phyloP scores from a whole-genome alignment of 2,888 invertebrate genomes.

The Digitonthophagus gazella region DNA sequence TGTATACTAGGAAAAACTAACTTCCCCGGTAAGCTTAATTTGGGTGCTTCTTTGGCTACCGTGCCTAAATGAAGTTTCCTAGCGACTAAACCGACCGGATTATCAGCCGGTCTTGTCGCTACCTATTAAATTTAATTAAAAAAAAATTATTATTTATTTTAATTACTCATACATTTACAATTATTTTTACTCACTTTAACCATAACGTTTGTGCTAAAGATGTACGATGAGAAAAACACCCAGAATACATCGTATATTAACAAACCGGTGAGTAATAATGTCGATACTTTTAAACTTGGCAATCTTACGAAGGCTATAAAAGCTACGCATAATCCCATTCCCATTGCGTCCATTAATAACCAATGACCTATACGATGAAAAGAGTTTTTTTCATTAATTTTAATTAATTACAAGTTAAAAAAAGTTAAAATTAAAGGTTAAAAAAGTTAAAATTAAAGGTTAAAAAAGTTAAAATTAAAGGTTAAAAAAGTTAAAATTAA shows the following conservation, averaged over 20 bases:
- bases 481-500: background rate
- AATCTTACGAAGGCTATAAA: conserved; percentile 95
- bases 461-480: background rate
- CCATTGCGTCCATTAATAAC: conserved; percentile 98
- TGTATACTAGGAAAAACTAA: conserved; percentile 96
- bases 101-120: conserved; percentile 82
- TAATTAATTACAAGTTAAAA: background rate
- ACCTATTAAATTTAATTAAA: conserved; percentile 48
- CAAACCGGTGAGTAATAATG: conserved; percentile 87
- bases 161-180: background rate
- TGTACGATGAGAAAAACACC: conserved; percentile 98
- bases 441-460: background rate
- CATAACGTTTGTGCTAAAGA: conserved; percentile 98
- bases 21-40: conserved; percentile 94
- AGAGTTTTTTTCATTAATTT: background rate
- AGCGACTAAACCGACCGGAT: conserved; percentile 91
- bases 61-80: conserved; percentile 89
- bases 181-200: conserved; percentile 62
- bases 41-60: conserved; percentile 88
- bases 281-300: conserved; percentile 94
- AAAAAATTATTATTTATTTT: background rate
- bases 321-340: conserved; percentile 96
- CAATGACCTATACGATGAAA: conserved; percentile 68
- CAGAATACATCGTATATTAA: conserved; percentile 97
- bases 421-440: background rate